Evolutionary conservation across 2,888 invertebrate genomes (phyloP).

Genomic region (Xestia ashworthii): DNA sequence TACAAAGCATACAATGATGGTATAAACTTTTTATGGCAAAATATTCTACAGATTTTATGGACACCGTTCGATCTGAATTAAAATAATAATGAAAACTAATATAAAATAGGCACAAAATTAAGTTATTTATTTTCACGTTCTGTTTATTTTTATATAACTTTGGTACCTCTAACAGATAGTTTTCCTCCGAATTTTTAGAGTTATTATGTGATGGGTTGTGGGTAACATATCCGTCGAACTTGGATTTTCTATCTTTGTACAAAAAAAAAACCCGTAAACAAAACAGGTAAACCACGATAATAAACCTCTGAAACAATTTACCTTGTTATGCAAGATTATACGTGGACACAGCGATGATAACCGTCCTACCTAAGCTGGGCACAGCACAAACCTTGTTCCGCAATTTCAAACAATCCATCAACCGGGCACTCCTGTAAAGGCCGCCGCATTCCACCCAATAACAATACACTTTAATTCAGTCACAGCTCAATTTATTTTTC

Average conservation of each 20-base stretch:
- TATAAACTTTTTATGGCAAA: conserved; percentile 45
- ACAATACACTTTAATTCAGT: conserved; percentile 52
- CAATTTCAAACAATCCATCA: conserved; percentile 33
- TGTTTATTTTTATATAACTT: not conserved
- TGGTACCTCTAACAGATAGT: not conserved
- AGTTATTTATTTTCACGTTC: not conserved
- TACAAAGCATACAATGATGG: conserved; percentile 25
- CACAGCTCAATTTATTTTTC: conserved; percentile 64
- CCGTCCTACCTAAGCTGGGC: not conserved
- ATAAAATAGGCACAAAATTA: not conserved
- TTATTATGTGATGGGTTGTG: not conserved
- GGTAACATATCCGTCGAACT: not conserved
- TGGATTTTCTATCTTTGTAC: not conserved
- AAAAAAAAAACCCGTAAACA: conserved; percentile 24
- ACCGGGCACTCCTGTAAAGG: conserved; percentile 38
- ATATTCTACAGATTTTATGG: conserved; percentile 43
- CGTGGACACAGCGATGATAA: not conserved
- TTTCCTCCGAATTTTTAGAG: not conserved
- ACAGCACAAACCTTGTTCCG: conserved; percentile 10
- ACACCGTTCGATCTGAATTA: conserved; percentile 21
- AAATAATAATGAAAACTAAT: conserved; percentile 1
- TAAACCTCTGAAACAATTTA: conserved; percentile 20
- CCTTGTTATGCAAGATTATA: conserved; percentile 22
- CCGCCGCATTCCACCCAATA: conserved; percentile 51
- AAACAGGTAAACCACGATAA: conserved; percentile 10